Conservation (phyloP, 2,797 vertebrate species). For the Chelmon rostratus region DNA sequence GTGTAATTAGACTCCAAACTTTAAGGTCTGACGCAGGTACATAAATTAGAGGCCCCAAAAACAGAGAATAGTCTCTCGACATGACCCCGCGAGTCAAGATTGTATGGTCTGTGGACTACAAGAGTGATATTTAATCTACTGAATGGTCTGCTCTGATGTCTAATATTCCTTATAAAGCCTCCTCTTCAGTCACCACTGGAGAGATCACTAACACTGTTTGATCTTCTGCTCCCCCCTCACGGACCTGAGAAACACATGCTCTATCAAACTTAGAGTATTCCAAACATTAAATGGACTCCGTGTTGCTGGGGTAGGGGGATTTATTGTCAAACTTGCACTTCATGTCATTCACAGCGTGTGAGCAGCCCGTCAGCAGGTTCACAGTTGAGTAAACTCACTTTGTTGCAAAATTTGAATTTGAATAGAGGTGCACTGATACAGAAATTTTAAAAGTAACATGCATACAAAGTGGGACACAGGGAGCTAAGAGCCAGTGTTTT, state of each 20-base stretch:
- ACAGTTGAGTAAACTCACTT: slow-evolving; percentile 48
- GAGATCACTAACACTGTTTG: slow-evolving; percentile 43
- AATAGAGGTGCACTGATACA: slow-evolving; percentile 41
- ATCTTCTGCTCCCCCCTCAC: slow-evolving; percentile 29
- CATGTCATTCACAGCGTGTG: slow-evolving; percentile 47
- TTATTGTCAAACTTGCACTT: slow-evolving; percentile 46
- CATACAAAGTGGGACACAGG: slow-evolving; percentile 5
- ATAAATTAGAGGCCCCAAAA: slow-evolving; percentile 30
- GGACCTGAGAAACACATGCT: slow-evolving; percentile 36
- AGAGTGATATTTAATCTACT: slow-evolving; percentile 35
- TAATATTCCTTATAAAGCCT: slow-evolving; percentile 20
- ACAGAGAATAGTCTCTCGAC: slow-evolving; percentile 19
- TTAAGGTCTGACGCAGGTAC: slow-evolving; percentile 40
- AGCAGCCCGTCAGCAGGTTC: slow-evolving; percentile 63
- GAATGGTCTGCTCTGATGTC: slow-evolving; percentile 13
- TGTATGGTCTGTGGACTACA: slow-evolving; percentile 3
- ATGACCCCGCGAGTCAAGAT: slow-evolving; percentile 16
- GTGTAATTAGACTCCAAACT: slow-evolving; percentile 47
- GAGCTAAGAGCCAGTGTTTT: slow-evolving; percentile 7
- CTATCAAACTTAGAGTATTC: slow-evolving; percentile 44
- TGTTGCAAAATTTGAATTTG: slow-evolving; percentile 54
- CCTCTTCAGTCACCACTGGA: slow-evolving; percentile 20
- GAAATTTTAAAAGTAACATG: slow-evolving; percentile 11
- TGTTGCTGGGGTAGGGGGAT: slow-evolving; percentile 42
- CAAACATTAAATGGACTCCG: slow-evolving; percentile 38